Conservation (phyloP, 2,797 vertebrate genomes). For the Allobates femoralis region DNA sequence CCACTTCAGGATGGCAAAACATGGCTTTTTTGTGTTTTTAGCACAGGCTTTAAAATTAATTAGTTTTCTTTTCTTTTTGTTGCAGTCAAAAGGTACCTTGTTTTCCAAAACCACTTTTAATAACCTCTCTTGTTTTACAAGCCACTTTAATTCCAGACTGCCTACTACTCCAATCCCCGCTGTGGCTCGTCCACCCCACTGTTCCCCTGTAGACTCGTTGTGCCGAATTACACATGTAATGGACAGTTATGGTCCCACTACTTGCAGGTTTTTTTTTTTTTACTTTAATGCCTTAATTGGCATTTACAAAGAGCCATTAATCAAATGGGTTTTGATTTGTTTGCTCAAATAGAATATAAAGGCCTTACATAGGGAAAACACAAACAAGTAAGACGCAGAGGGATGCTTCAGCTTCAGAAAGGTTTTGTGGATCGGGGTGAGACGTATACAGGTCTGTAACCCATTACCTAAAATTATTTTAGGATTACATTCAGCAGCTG, state of each 20-base stretch:
- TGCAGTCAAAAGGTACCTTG: constrained; percentile 62
- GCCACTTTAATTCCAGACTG: constrained; percentile 57
- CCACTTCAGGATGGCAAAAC: constrained; percentile 59
- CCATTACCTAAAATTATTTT: background rate
- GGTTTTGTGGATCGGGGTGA: background rate
- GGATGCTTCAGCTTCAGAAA: background rate
- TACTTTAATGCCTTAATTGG: background rate
- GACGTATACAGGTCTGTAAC: background rate
- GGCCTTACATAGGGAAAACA: background rate
- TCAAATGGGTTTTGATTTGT: background rate
- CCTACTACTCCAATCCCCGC: constrained; percentile 46
- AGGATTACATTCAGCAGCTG: background rate
- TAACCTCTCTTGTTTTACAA: constrained; percentile 55
- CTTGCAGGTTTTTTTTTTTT: constrained; percentile 28
- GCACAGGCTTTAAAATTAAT: constrained; percentile 66
- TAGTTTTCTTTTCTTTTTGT: constrained; percentile 60
- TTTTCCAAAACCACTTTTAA: constrained; percentile 47
- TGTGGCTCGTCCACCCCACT: constrained; percentile 44
- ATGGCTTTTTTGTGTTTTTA: constrained; percentile 53
- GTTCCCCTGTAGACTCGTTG: constrained; percentile 27
- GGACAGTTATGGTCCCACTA: constrained; percentile 44
- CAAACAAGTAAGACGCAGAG: background rate
- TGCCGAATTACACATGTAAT: constrained; percentile 44
- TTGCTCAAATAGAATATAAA: background rate
- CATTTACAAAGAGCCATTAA: background rate